A percentile compares a stretch with the other conserved stretches of the same genome.
phyloP scores from a whole-genome alignment of 2,888 invertebrate genomes.

The Lasioglossum zephyrum region DNA sequence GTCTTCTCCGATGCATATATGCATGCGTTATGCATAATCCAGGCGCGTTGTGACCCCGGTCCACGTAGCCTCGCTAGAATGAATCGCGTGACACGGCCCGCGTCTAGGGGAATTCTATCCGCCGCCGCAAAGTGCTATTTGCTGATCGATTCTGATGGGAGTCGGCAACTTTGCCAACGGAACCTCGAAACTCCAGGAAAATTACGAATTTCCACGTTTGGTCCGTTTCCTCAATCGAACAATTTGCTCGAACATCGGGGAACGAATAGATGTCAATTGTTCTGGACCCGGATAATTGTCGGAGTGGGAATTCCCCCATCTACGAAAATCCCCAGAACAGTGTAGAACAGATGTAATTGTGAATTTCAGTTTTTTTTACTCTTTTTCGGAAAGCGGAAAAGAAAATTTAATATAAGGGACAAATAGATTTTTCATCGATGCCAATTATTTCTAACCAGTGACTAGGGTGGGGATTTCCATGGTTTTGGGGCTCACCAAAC shows the following conservation, averaged over 20 bases:
- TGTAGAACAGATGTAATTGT: neutral
- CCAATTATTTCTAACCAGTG: neutral
- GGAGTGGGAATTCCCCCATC: neutral
- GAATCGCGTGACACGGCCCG: conserved; percentile 40
- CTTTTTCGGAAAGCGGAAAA: neutral
- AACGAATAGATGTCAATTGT: neutral
- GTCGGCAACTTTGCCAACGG: conserved; percentile 24
- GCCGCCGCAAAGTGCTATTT: conserved; percentile 43
- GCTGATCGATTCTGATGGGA: conserved; percentile 45
- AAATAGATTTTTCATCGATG: neutral
- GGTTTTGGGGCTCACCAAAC: neutral
- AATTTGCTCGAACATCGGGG: neutral
- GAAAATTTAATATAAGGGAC: neutral
- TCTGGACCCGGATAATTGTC: neutral
- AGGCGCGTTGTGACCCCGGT: conserved; percentile 53
- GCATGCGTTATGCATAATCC: conserved; percentile 65
- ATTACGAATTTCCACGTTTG: conserved; percentile 23
- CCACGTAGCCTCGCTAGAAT: conserved; percentile 26
- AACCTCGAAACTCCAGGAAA: neutral
- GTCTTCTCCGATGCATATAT: conserved; percentile 62
- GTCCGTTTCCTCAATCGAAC: neutral
- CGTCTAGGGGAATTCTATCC: conserved; percentile 41
- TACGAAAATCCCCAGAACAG: neutral
- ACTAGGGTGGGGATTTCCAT: neutral
- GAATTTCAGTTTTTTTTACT: neutral